Conservation (phyloP, 2,797 vertebrate species). For the Muraenolepis orangiensis region DNA sequence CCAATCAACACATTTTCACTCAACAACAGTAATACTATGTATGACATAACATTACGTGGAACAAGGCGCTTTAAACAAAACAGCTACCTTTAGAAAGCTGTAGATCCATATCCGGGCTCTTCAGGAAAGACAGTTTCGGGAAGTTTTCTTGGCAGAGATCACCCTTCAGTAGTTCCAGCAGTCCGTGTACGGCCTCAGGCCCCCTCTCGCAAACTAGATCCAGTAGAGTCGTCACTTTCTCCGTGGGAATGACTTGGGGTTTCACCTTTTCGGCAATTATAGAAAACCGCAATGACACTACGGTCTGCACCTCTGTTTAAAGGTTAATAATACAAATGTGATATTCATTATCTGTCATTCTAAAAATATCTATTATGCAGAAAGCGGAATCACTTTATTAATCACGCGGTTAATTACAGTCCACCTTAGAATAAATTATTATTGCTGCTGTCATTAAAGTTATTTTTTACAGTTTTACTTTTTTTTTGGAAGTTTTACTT, state of each 20-base stretch:
- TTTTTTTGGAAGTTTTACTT: too few relatives aligned
- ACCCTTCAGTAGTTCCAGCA: constrained; percentile 60
- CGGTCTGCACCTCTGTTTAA: too few relatives aligned
- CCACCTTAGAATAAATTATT: too few relatives aligned
- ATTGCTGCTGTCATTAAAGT: too few relatives aligned
- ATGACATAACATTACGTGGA: background rate
- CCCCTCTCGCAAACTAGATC: constrained; percentile 67
- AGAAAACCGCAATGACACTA: too few relatives aligned
- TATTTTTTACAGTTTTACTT: too few relatives aligned
- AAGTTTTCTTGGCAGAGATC: constrained; percentile 60
- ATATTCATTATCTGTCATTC: too few relatives aligned
- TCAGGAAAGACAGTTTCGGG: constrained; percentile 60
- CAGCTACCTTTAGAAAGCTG: constrained; percentile 40
- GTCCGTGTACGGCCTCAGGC: constrained; percentile 7
- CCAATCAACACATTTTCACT: background rate
- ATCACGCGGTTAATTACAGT: too few relatives aligned
- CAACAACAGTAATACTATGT: background rate
- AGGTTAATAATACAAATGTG: too few relatives aligned
- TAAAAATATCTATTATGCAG: too few relatives aligned
- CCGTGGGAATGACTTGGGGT: constrained; percentile 37
- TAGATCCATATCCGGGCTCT: constrained; percentile 27
- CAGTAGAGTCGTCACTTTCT: constrained; percentile 68
- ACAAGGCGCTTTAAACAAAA: background rate
- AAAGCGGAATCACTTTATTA: too few relatives aligned
- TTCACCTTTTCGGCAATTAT: too few relatives aligned